A percentile compares a stretch with the other conserved stretches of the same genome.
Conservation (phyloP, 2,888 invertebrate genomes). For the Sussaba pulchella region DNA sequence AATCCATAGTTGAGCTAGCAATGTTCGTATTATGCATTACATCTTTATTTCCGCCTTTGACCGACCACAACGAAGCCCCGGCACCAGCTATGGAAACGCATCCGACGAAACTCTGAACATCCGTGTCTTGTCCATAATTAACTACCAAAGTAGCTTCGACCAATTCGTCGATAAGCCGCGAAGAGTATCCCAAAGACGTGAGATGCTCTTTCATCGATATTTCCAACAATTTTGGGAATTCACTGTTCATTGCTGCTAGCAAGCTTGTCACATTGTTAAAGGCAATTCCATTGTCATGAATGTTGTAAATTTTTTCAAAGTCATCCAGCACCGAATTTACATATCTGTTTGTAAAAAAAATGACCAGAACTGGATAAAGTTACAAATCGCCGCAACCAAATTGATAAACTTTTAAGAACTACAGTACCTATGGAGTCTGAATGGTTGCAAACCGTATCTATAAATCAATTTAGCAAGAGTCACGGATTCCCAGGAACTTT, state of each 20-base stretch:
- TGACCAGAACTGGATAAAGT: neutral
- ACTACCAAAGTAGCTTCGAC: conserved; percentile 85
- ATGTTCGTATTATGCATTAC: conserved; percentile 73
- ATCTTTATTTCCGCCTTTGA: conserved; percentile 87
- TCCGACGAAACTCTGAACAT: conserved; percentile 85
- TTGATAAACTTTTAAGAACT: no score
- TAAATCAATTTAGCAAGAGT: conserved; percentile 85
- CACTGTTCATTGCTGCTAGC: conserved; percentile 85
- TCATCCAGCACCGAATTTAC: conserved; percentile 72
- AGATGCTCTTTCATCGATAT: conserved; percentile 82
- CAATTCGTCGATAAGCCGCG: conserved; percentile 86
- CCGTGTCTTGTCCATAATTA: conserved; percentile 87
- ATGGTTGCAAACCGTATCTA: conserved; percentile 86
- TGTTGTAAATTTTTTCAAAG: conserved; percentile 86
- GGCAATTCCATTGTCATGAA: conserved; percentile 85
- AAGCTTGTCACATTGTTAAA: conserved; percentile 86
- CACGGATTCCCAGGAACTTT: conserved; percentile 84
- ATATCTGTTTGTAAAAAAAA: conserved; percentile 69
- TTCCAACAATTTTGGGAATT: conserved; percentile 84
- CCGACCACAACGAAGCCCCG: conserved; percentile 85
- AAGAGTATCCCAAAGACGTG: conserved; percentile 82
- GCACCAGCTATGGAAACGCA: conserved; percentile 86
- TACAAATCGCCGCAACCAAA: no score
- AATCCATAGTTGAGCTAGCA: neutral
- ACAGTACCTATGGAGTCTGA: conserved; percentile 83